Conservation (phyloP, 2,888 invertebrate genomes). For the Orthosia gothica region DNA sequence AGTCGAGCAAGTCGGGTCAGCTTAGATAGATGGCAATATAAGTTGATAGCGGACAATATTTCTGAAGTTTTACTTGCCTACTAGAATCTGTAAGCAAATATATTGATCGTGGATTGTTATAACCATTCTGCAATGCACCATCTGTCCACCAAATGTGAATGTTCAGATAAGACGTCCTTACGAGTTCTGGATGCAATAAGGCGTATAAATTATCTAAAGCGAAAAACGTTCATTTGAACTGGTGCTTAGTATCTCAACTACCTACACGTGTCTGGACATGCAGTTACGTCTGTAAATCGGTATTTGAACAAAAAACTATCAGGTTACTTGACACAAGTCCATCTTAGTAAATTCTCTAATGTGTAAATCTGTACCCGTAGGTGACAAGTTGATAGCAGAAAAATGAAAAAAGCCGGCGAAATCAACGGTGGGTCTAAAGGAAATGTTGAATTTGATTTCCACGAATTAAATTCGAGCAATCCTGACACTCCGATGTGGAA, state of each 20-base stretch:
- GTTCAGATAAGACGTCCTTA: background rate
- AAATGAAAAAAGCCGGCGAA: background rate
- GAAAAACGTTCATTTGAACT: background rate
- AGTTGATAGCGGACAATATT: no score
- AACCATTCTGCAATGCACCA: no score
- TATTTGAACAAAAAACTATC: constrained; percentile 3
- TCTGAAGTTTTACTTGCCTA: no score
- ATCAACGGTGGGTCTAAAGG: constrained; percentile 11
- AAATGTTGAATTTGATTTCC: constrained; percentile 14
- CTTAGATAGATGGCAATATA: no score
- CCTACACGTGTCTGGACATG: background rate
- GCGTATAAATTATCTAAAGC: no score
- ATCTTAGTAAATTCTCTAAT: constrained; percentile 4
- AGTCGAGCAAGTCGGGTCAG: no score
- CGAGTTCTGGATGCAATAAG: no score
- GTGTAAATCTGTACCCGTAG: constrained; percentile 8
- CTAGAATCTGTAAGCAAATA: no score
- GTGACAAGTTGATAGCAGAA: constrained; percentile 8
- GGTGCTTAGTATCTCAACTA: background rate
- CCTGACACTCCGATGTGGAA: background rate
- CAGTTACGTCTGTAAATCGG: background rate
- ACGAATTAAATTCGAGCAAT: constrained; percentile 1
- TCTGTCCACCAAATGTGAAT: background rate
- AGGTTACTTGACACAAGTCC: background rate
- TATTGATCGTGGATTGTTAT: no score